Percentiles rank a stretch among this genome's conserved stretches.
Evolutionary conservation across 2,888 invertebrate species (phyloP).

Genomic region (Leucophora obtusa): DNA sequence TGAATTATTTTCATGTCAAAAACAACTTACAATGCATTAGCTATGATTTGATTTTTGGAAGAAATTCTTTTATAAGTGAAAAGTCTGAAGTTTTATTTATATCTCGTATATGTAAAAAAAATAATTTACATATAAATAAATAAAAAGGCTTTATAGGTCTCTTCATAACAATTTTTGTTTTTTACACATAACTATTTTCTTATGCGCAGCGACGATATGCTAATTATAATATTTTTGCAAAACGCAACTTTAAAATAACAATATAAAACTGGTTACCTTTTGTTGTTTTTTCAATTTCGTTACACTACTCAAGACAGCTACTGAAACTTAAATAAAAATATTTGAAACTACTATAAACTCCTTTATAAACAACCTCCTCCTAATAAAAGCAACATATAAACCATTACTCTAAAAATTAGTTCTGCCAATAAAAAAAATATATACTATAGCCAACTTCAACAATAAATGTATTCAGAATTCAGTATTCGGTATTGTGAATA

Average conservation of each 20-base stretch:
- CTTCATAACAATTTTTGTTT: too few relatives aligned
- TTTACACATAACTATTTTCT: too few relatives aligned
- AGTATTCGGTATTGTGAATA: constrained; percentile 1
- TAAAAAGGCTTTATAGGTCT: too few relatives aligned
- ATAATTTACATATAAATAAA: too few relatives aligned
- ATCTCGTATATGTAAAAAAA: too few relatives aligned
- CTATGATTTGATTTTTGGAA: too few relatives aligned
- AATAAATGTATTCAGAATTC: neutral
- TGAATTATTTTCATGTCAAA: too few relatives aligned
- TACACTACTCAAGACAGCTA: constrained; percentile 33
- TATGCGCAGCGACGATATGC: too few relatives aligned
- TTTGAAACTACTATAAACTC: constrained; percentile 32
- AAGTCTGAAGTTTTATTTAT: too few relatives aligned
- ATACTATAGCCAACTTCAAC: constrained; percentile 38
- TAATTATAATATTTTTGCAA: neutral
- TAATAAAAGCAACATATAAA: constrained; percentile 53
- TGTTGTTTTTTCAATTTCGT: constrained; percentile 4
- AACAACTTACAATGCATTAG: too few relatives aligned
- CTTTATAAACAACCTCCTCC: constrained; percentile 38
- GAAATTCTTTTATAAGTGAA: too few relatives aligned
- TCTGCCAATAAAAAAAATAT: constrained; percentile 60
- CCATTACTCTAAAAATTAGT: constrained; percentile 61
- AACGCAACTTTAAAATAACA: neutral
- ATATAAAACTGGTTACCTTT: constrained; percentile 3
- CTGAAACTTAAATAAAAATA: constrained; percentile 8